These are phyloP conservation scores for Scomber colias DNA, from an alignment of 2,113 vertebrate genomes.

Conservation along the genomic window DNA sequence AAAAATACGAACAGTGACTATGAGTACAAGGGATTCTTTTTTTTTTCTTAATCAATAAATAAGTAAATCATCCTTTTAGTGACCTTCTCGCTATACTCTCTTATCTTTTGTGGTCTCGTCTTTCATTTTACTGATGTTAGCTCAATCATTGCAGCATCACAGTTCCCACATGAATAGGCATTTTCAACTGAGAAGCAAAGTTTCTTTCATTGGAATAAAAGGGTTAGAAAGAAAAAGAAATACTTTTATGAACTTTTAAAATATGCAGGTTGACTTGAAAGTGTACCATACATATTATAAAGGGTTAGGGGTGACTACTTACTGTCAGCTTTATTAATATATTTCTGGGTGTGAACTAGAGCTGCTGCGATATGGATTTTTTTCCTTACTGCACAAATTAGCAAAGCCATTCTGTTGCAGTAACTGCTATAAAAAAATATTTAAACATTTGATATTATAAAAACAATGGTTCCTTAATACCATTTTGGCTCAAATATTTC, in stretches of 20 bases:
- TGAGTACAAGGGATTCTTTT: background rate
- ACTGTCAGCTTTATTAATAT: background rate
- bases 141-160: background rate
- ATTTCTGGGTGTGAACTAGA: too few relatives aligned
- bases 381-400: too few relatives aligned
- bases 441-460: too few relatives aligned
- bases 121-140: background rate
- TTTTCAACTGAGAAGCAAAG: too few relatives aligned
- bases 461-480: too few relatives aligned
- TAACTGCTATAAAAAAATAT: too few relatives aligned
- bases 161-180: too few relatives aligned
- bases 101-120: too few relatives aligned
- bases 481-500: too few relatives aligned
- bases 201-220: background rate
- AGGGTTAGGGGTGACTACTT: background rate
- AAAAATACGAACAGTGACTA: conserved; percentile 12
- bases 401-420: too few relatives aligned
- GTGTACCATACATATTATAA: background rate
- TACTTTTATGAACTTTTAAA: background rate
- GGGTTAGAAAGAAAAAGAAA: too few relatives aligned
- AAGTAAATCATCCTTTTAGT: background rate
- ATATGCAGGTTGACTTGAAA: background rate
- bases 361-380: too few relatives aligned
- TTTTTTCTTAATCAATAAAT: background rate
- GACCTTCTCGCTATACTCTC: background rate